Conservation (phyloP, 2,113 vertebrate genomes). For the Halcyon senegalensis region DNA sequence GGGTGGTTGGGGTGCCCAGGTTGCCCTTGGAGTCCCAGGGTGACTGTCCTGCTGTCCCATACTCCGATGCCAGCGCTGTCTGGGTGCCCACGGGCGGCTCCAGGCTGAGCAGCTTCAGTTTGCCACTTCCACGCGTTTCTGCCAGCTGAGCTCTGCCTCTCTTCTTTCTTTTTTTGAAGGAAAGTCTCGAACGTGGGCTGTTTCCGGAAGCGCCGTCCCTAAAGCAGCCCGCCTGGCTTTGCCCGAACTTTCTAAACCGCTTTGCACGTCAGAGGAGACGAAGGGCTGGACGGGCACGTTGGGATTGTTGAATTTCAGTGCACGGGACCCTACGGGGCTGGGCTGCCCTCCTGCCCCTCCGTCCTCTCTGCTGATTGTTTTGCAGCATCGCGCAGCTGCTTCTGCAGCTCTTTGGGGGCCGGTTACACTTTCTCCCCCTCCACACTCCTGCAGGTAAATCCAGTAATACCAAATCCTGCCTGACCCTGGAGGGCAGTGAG, state of each 20-base stretch:
- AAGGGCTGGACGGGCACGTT: rapidly evolving
- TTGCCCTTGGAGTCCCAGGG: background rate
- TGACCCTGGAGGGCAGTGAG: background rate
- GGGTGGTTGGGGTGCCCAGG: rapidly evolving
- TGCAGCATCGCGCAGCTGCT: background rate
- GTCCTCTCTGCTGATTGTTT: rapidly evolving
- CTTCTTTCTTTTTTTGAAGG: background rate
- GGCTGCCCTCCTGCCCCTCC: background rate
- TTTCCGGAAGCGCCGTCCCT: rapidly evolving
- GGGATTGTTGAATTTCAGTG: rapidly evolving
- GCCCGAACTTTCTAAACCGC: background rate
- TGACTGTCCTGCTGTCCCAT: background rate
- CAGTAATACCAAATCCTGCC: background rate
- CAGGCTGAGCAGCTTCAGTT: background rate
- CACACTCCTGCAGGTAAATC: background rate
- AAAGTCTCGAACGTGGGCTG: background rate
- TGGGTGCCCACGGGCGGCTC: rapidly evolving
- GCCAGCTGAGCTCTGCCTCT: background rate
- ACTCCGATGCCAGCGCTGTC: rapidly evolving
- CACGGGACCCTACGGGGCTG: rapidly evolving
- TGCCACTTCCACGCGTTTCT: rapidly evolving
- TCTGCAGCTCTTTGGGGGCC: background rate
- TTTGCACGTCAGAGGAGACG: background rate
- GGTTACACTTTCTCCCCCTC: rapidly evolving
- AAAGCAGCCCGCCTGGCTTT: background rate